Evolutionary conservation across 2,888 invertebrate genomes (phyloP), one percentile per base, ranked within the genome.

Genomic region (Oscheius sp.): DNA sequence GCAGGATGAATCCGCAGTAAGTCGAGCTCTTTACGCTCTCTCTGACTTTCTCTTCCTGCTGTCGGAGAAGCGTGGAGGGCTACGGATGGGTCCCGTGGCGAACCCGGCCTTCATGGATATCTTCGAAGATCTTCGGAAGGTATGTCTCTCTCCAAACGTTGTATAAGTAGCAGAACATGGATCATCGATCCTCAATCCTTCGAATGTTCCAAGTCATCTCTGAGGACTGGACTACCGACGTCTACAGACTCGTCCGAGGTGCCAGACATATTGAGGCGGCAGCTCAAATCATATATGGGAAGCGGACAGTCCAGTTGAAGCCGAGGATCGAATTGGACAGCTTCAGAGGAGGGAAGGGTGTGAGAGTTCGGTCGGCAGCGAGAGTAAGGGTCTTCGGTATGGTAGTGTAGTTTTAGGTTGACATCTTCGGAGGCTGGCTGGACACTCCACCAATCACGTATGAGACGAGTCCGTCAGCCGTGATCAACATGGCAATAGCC

Each of bases 361-460:
- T 70, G 7, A 37, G 33, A 35, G 65, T 72, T n/a, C 13, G 55
- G 33, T 62, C 71, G 29, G 71, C 75, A 21, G 75, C 63, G 2
- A 51, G 75, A 50, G 75, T 75, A 11, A 72, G 75, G 32, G 11
- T 42, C 32, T 21, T 21, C 21, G 21, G 21, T 21, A 21, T 21
- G 21, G 21, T 21, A 21, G 21, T 21, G 21, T 21, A 21, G 21
- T 21, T 53, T 58, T 37, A 79, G 47, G 73, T 80, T n/a, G 84
- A 84, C 63, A 72, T 82, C 10, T 83, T 75, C 58, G 92, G 92
- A 1, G 92, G 92, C 0, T 92, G 92, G 92, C 90, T 91, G 2
- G 92, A 92, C 86, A 92, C 92, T 2, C 92, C 92, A 5, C 92
- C 92, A 1, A 91, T 92, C 71, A 91, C 92, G 10, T 92, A 92